Conservation (phyloP, 2,797 vertebrate genomes). For the Melanotaenia pygmaea region DNA sequence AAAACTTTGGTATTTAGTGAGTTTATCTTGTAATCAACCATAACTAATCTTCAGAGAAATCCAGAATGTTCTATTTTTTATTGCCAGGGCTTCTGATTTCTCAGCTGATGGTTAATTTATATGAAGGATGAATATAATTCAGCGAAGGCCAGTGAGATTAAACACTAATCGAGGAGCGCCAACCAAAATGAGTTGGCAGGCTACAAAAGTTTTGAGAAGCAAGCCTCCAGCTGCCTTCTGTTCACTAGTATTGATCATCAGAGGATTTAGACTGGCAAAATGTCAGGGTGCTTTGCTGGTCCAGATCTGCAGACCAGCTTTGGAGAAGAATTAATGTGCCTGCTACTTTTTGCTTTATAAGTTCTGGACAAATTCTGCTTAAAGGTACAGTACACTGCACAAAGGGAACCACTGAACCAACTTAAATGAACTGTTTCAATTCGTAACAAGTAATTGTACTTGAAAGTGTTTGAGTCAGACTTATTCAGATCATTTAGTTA, state of each 20-base stretch:
- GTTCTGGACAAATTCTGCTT: constrained; percentile 25
- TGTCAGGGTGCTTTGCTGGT: constrained; percentile 34
- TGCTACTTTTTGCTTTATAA: constrained; percentile 58
- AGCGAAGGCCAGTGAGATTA: constrained; percentile 60
- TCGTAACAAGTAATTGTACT: too few species aligned
- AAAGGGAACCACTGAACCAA: too few species aligned
- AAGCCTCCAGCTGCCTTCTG: constrained; percentile 65
- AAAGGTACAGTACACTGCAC: too few species aligned
- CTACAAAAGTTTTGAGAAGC: constrained; percentile 41
- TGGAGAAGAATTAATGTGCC: constrained; percentile 40
- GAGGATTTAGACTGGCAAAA: constrained; percentile 64
- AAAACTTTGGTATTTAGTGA: background rate
- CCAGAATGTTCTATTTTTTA: constrained; percentile 27
- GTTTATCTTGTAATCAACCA: constrained; percentile 7
- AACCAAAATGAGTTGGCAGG: constrained; percentile 65
- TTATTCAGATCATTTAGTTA: too few species aligned
- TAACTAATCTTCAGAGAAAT: constrained; percentile 29
- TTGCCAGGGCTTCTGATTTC: constrained; percentile 23
- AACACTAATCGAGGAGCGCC: constrained; percentile 44
- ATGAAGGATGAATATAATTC: constrained; percentile 59
- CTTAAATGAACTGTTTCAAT: too few species aligned
- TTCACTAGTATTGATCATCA: constrained; percentile 66
- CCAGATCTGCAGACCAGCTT: constrained; percentile 46
- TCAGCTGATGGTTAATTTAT: constrained; percentile 59
- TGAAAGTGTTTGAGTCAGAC: too few species aligned